Percentiles rank a stretch among this genome's conserved stretches.
Evolutionary conservation across 2,888 invertebrate species (phyloP).

Genomic region (Coecobrya sp.): DNA sequence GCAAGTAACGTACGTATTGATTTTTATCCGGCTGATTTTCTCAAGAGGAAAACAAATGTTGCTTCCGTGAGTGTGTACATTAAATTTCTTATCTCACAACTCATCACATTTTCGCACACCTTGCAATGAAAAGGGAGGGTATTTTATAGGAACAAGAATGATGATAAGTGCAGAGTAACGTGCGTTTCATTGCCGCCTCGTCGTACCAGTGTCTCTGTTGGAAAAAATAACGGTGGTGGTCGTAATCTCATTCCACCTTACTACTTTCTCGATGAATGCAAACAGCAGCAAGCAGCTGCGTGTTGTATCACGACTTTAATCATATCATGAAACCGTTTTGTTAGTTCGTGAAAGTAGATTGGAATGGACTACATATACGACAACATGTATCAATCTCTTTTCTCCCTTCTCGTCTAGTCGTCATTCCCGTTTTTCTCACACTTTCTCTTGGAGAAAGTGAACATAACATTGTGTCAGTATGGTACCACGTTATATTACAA

Average conservation of each 20-base stretch:
- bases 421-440: not conserved
- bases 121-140: conserved; percentile 4
- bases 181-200: not conserved
- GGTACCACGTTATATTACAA: not conserved
- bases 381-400: conserved; percentile 7
- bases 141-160: not conserved
- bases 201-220: conserved; percentile 17
- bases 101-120: conserved; percentile 65
- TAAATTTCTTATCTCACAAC: conserved; percentile 58
- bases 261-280: not conserved
- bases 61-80: conserved; percentile 67
- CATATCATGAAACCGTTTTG: not conserved
- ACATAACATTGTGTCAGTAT: not conserved
- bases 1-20: conserved; percentile 60
- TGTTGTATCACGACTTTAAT: not conserved
- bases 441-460: not conserved
- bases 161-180: conserved; percentile 43
- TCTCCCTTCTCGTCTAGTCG: not conserved
- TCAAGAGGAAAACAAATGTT: conserved; percentile 67
- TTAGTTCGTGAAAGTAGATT: not conserved
- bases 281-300: not conserved
- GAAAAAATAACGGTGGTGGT: not conserved
- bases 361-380: not conserved
- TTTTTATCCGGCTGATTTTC: conserved; percentile 70
- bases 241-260: not conserved